Percentiles rank a stretch among this genome's conserved stretches.
Conservation (phyloP, 2,797 vertebrate species). For the Sandelia bainsii region DNA sequence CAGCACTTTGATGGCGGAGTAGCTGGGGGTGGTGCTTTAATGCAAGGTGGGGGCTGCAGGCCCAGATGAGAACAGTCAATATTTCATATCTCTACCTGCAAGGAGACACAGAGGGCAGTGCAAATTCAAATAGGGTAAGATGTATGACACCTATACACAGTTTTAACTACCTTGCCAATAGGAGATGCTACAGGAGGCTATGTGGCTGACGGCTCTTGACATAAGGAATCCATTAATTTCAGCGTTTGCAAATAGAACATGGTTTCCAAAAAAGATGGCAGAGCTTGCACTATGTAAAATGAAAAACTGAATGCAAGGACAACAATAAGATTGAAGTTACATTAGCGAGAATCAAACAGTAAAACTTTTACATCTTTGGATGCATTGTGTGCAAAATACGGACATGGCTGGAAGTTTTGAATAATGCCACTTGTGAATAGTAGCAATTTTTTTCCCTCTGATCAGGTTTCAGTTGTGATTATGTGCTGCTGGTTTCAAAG, state of each 20-base stretch:
- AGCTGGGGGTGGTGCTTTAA: constrained; percentile 63
- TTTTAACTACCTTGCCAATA: constrained; percentile 63
- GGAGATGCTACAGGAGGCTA: constrained; percentile 38
- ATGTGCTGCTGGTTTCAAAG: constrained; percentile 72
- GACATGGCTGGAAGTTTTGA: constrained; percentile 56
- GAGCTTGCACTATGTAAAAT: constrained; percentile 39
- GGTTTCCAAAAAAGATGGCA: constrained; percentile 46
- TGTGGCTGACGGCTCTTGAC: constrained; percentile 45
- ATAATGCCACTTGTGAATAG: constrained; percentile 53
- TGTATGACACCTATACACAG: constrained; percentile 63
- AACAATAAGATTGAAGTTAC: constrained; percentile 47
- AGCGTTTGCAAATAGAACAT: constrained; percentile 61
- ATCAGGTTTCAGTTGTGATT: constrained; percentile 71
- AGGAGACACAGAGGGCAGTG: constrained; percentile 80
- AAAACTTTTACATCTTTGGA: constrained; percentile 66
- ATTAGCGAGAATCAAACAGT: constrained; percentile 76
- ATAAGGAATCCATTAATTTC: constrained; percentile 64
- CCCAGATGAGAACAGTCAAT: constrained; percentile 82
- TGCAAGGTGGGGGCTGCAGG: constrained; percentile 56
- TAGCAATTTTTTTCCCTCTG: constrained; percentile 43
- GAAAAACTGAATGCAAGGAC: constrained; percentile 58
- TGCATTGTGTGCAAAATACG: constrained; percentile 37
- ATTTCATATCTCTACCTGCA: constrained; percentile 83
- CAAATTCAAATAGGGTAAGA: constrained; percentile 78
- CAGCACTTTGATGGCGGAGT: constrained; percentile 81